Percentiles rank a stretch among this genome's conserved stretches.
Conservation (phyloP, 2,888 invertebrate genomes). For the Lutraria lutraria region DNA sequence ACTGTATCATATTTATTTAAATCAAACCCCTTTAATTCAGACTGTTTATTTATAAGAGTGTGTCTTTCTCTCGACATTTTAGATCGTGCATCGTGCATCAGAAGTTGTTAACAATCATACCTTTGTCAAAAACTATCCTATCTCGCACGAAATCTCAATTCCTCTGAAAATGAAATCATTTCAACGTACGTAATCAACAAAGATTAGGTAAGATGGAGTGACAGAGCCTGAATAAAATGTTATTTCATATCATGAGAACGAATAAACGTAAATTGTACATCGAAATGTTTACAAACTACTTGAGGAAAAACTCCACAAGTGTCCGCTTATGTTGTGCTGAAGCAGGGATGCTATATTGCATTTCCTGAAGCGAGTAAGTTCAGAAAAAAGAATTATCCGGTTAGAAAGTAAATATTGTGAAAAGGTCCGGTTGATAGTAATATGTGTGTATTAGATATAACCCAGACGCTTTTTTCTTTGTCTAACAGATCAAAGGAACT, state of each 20-base stretch:
- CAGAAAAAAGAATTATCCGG: background rate
- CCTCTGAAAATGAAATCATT: conserved; percentile 32
- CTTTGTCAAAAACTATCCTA: conserved; percentile 35
- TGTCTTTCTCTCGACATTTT: background rate
- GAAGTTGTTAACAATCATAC: conserved; percentile 33
- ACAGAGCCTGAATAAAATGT: background rate
- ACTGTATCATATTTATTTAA: conserved; percentile 4
- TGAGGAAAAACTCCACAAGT: background rate
- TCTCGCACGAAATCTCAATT: conserved; percentile 40
- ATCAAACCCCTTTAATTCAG: background rate
- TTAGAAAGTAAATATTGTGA: conserved; percentile 1
- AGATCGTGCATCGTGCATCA: conserved; percentile 43
- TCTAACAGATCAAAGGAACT: background rate
- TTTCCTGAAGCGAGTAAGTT: no score
- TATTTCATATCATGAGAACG: background rate
- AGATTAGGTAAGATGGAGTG: conserved; percentile 4
- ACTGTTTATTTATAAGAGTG: conserved; percentile 10
- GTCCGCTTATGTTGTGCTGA: background rate
- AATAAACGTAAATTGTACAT: background rate
- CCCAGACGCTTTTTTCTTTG: background rate
- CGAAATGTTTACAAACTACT: background rate
- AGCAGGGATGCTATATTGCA: no score
- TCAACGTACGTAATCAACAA: conserved; percentile 20
- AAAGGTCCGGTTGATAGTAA: background rate
- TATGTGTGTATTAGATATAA: no score